Evolutionary conservation across 2,797 vertebrate genomes (phyloP), one percentile per base, ranked within the genome.

Genomic region (Lemur catta): DNA sequence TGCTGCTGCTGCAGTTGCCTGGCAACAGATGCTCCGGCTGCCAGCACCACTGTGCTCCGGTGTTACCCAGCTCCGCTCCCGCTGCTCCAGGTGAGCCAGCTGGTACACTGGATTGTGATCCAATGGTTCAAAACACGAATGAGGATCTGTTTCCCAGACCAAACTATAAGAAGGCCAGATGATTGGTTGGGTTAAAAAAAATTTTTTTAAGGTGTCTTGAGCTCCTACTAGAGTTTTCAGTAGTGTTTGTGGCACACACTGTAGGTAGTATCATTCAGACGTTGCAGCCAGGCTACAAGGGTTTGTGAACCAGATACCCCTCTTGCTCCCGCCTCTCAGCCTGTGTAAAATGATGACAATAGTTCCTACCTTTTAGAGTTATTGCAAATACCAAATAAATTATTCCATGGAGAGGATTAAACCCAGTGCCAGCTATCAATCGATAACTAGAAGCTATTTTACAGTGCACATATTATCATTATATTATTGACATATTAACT

Each of bases 1-100:
- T 20, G 82, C 61, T 75, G 48, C 79, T 59, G 13, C 71, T 59
- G 2, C 33, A 26, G 18, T 97, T 98, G 95, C 98, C 86, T 93
- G 71, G 85, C 76, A 96, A 96, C 90, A 48, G 89, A 71, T 13
- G 8, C 38, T 91, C 52, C 55, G 52, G 4, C 84, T 59, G 84
- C 55, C 48, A 35, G 63, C 76, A 81, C 88, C 95, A 46, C 91
- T 59, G 33, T 52, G 50, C 28, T 24, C 35, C 18, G 3, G 55
- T n/a, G 48, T 81, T 71, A 92, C 78, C n/a, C 61, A 75, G 48
- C 38, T 41, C 84, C 18, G 7, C 46, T 28, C 76, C 43, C 82
- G 12, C 15, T 79, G 61, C 75, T n/a, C 52, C 86, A 78, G 84
- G 52, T 50, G 57, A 82, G 61, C 90, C 89, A 20, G 35, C 67